Evolutionary conservation across 2,797 vertebrate species (phyloP).

Genomic region (Poeciliopsis turneri): DNA sequence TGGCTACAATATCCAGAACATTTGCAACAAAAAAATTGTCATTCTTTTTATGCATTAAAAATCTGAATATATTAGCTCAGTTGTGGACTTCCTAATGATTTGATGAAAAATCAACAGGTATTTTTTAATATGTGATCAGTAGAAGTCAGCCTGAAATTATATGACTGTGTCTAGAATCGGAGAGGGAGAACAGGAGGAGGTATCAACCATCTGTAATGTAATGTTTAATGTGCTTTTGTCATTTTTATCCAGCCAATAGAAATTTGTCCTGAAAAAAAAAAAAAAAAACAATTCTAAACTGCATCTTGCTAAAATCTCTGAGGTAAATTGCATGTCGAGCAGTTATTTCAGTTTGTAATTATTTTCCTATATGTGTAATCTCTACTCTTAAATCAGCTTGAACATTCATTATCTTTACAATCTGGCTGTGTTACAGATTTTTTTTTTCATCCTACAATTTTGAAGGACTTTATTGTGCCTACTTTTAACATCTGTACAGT

Average conservation of each 20-base stretch:
- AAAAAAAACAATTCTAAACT: neutral
- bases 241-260: neutral
- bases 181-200: slow-evolving; percentile 1
- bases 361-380: neutral
- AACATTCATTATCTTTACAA: neutral
- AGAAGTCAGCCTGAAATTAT: slow-evolving; percentile 16
- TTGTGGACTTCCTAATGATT: slow-evolving; percentile 11
- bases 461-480: neutral
- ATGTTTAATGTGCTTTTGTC: neutral
- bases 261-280: slow-evolving; percentile 4
- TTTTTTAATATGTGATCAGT: slow-evolving; percentile 18
- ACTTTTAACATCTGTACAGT: neutral
- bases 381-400: neutral
- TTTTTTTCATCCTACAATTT: neutral
- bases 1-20: neutral
- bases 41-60: neutral
- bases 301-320: neutral
- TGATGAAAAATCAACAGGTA: slow-evolving; percentile 13
- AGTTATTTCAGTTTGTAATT: neutral
- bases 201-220: neutral
- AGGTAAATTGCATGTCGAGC: neutral
- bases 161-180: neutral
- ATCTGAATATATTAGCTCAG: slow-evolving; percentile 29
- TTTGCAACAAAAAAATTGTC: neutral
- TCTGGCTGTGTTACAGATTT: neutral